A percentile compares a stretch with the other conserved stretches of the same genome.
Conservation (phyloP, 2,113 vertebrate genomes). For the Saguinus midas region DNA sequence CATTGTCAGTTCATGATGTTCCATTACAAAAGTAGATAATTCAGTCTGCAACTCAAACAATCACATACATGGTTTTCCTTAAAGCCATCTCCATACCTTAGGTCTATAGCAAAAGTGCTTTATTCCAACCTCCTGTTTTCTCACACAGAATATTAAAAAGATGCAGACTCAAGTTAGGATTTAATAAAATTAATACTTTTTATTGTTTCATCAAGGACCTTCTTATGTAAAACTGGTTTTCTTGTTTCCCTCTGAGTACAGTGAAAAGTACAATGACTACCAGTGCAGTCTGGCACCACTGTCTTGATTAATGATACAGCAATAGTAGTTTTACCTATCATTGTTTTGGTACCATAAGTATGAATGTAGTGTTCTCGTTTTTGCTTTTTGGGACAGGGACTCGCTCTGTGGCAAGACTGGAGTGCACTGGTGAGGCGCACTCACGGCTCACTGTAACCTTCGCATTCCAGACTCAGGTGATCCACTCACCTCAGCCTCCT, state of each 20-base stretch:
- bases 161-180: not conserved
- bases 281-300: not conserved
- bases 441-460: too few species aligned
- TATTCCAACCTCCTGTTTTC: not conserved
- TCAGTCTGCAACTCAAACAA: conserved; percentile 15
- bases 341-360: not conserved
- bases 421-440: too few species aligned
- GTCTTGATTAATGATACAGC: not conserved
- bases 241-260: not conserved
- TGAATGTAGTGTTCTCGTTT: not conserved
- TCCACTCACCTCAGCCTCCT: too few species aligned
- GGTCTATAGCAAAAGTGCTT: not conserved
- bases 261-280: not conserved
- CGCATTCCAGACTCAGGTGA: too few species aligned
- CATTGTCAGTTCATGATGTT: not conserved
- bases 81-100: not conserved
- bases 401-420: too few species aligned
- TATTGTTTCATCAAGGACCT: not conserved
- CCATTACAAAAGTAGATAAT: not conserved
- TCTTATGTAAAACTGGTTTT: not conserved
- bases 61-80: not conserved
- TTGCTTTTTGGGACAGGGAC: too few species aligned
- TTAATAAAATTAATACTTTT: not conserved
- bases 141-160: not conserved
- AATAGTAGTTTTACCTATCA: not conserved